These are phyloP conservation scores for Drosophila parabipectinata DNA, from an alignment of 1,140 invertebrate genomes.

Conservation along the genomic window DNA sequence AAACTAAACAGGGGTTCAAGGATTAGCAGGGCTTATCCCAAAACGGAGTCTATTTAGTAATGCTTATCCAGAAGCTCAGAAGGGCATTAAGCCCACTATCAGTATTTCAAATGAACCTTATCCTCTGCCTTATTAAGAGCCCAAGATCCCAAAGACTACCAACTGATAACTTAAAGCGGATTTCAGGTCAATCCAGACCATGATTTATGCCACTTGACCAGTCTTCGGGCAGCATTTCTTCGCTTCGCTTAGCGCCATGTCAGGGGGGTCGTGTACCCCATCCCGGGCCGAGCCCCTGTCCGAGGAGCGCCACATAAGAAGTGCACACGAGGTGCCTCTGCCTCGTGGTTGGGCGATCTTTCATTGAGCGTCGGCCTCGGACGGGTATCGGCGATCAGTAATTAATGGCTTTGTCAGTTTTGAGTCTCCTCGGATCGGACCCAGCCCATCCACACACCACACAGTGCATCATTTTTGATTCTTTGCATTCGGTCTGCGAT, in stretches of 20 bases:
- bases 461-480: constrained; percentile 69
- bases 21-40: no score
- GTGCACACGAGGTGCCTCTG: no score
- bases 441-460: constrained; percentile 16
- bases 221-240: constrained; percentile 56
- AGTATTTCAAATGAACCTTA: no score
- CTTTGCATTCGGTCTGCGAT: constrained; percentile 78
- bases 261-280: constrained; percentile 46
- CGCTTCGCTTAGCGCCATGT: constrained; percentile 73
- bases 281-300: constrained; percentile 3
- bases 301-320: no score
- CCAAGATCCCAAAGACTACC: no score
- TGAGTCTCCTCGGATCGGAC: constrained; percentile 12
- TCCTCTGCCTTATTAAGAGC: no score
- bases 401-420: constrained; percentile 75
- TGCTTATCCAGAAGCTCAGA: not conserved
- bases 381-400: constrained; percentile 74
- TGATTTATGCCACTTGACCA: constrained; percentile 60
- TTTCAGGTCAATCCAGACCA: constrained; percentile 23
- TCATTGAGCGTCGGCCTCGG: constrained; percentile 54
- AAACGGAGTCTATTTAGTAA: no score
- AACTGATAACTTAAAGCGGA: constrained; percentile 2
- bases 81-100: no score
- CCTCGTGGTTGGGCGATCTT: constrained; percentile 16
- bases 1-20: not conserved